Base-by-base conservation (phyloP, 2,113 vertebrate genomes). In the Vulpes ferrilata region DNA sequence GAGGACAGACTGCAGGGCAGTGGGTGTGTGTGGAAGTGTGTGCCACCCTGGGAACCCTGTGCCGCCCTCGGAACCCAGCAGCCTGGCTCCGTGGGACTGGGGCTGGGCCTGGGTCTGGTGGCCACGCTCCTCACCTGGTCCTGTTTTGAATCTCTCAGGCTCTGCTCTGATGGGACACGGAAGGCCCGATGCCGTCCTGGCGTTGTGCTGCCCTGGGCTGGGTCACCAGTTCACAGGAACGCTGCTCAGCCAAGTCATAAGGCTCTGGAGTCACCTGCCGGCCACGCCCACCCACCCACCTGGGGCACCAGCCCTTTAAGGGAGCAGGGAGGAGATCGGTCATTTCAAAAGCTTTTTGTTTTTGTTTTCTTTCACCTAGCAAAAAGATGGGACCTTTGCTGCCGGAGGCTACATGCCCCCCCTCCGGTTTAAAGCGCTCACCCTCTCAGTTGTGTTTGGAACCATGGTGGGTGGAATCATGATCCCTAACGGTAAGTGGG, bases 391-490 rank as follows among this genome's bases (percentile, higher is more conserved):
- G 93, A 99, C 99, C 55, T 99, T 99, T 5, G 99, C 99, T 0
- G 99, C 99, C 0, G 99, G 99, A 43, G 99, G 99, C 48, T 99
- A 99, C 97, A 99, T 99, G 99, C 99, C 99, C 11, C 99, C 99
- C 0, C 99, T 99, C n/a, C 99, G 99, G 16, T 99, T 99, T 98
- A 99, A 99, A 97, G 99, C 98, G 94, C 99, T 99, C 98, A 99
- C 99, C 0, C 97, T 99, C 88, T 98, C 98, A 3, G 99, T 99
- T 2, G 99, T 99, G 84, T 99, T 99, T 86, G 99, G 99, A 95
- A 99, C 99, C 98, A 99, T 99, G 99, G 97, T 99, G 1, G 99
- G 99, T 62, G 99, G 99, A 96, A 99, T 99, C 98, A 99, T 99
- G 98, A 99, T 99, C 97, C 99, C 99, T 0, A 99, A 99, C 0